Conservation (phyloP, 1,140 invertebrate species). For the Gryon sp. region DNA sequence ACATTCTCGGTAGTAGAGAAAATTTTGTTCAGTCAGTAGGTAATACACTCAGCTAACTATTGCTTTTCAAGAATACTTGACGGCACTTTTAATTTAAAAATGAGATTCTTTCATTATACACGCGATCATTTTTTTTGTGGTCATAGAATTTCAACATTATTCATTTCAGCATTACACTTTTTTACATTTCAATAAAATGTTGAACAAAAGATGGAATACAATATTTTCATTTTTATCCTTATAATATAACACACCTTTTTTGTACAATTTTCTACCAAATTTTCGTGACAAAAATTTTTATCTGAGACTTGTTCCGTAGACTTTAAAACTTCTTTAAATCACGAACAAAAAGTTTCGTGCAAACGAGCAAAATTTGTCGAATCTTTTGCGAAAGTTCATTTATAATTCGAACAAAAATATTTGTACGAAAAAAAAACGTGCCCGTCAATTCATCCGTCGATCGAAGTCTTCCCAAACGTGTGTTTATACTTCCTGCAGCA, state of each 20-base stretch:
- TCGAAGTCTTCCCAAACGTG: slow-evolving; percentile 17
- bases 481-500: slow-evolving; percentile 34
- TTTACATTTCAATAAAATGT: too few species aligned
- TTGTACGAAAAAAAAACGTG: slow-evolving; percentile 17
- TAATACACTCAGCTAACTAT: neutral
- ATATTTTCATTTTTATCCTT: too few species aligned
- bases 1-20: too few species aligned
- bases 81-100: neutral
- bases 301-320: too few species aligned
- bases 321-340: slow-evolving; percentile 11
- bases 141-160: neutral
- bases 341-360: slow-evolving; percentile 17
- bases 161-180: neutral
- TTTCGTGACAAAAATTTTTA: too few species aligned
- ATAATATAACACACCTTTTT: too few species aligned
- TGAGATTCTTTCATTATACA: too few species aligned
- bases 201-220: too few species aligned
- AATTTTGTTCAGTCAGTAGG: neutral
- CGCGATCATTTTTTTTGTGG: too few species aligned
- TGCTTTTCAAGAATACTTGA: neutral
- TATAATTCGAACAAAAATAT: slow-evolving; percentile 1
- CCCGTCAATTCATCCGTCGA: slow-evolving; percentile 28
- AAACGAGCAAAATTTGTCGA: slow-evolving; percentile 1
- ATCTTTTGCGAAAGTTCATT: slow-evolving; percentile 14
- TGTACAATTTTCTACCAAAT: too few species aligned